Base-by-base conservation (phyloP, 2,888 invertebrate species). In the Sacculina carcini region DNA sequence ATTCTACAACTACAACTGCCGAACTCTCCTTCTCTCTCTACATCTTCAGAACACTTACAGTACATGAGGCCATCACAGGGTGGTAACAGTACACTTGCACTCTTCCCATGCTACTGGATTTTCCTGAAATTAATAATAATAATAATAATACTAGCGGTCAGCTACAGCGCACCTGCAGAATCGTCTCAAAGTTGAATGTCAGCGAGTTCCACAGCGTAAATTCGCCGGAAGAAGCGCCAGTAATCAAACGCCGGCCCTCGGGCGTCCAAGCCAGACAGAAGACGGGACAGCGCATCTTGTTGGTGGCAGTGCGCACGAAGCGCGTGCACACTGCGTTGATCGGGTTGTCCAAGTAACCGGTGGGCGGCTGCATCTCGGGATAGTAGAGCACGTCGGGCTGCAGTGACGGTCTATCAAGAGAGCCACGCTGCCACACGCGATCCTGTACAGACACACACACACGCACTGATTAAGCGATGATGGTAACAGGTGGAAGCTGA, bases 131-230 rank as follows among this genome's bases (percentile, higher is more conserved):
- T n/a, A n/a, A n/a, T n/a, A n/a, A n/a, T n/a, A n/a, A n/a, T n/a
- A n/a, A n/a, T n/a, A n/a, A n/a, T n/a, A n/a, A n/a, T n/a, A n/a
- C n/a, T n/a, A n/a, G n/a, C n/a, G 24, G 14, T n/a, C 2, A 5
- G n/a, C 21, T n/a, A 12, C 4, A 2, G 7, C 36, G 34, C 66
- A 85, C 86, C 76, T 98, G 98, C 48, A 98, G 72, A 66, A 99
- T 99, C n/a, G 98, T 99, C 72, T 99, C 98, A 70, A 99, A 99
- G 70, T 98, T 99, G 68, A 98, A 99, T n/a, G 96, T 98, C 28
- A 98, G 74, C 29, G 98, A 98, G 72, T 98, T 98, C 98, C 98
- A 99, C 3, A 99, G 70, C 0, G 98, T 99, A 63, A 99, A 98
- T 69, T 99, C 98, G 42, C 98, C 98, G 52, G 94, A 94, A 28